Conservation (phyloP, 2,888 invertebrate genomes). For the Macrosiphum euphorbiae region DNA sequence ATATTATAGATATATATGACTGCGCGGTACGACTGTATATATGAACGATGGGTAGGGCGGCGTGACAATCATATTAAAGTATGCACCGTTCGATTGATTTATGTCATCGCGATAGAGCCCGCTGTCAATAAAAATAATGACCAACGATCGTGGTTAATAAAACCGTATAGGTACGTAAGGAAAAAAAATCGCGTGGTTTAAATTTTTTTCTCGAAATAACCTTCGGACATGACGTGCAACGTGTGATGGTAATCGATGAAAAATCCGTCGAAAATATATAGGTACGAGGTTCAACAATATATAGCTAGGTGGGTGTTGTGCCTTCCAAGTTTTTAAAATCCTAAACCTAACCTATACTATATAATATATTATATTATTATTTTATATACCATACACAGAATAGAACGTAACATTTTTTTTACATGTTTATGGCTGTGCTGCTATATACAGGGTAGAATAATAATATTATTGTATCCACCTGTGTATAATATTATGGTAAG, state of each 20-base stretch:
- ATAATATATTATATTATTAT: not conserved
- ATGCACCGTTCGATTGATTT: not conserved
- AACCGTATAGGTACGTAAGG: not conserved
- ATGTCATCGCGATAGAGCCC: constrained; percentile 16
- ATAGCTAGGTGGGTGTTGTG: not conserved
- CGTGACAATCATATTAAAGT: not conserved
- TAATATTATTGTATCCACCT: not conserved
- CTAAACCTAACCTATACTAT: not conserved
- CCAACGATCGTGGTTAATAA: not conserved
- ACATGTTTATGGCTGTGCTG: not conserved
- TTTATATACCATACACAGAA: not conserved
- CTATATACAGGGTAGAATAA: not conserved
- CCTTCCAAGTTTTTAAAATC: not conserved
- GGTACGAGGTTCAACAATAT: not conserved
- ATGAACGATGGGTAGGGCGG: not conserved
- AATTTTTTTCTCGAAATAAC: not conserved
- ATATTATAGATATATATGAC: not conserved
- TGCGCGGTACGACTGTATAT: not conserved
- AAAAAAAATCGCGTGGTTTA: not conserved
- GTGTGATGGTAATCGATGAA: not conserved
- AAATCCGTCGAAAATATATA: not conserved
- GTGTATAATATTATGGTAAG: not conserved
- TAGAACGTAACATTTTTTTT: not conserved
- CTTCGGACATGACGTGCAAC: not conserved
- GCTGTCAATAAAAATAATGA: not conserved